Conservation (phyloP, 2,888 invertebrate species). For the Phlogophora meticulosa region DNA sequence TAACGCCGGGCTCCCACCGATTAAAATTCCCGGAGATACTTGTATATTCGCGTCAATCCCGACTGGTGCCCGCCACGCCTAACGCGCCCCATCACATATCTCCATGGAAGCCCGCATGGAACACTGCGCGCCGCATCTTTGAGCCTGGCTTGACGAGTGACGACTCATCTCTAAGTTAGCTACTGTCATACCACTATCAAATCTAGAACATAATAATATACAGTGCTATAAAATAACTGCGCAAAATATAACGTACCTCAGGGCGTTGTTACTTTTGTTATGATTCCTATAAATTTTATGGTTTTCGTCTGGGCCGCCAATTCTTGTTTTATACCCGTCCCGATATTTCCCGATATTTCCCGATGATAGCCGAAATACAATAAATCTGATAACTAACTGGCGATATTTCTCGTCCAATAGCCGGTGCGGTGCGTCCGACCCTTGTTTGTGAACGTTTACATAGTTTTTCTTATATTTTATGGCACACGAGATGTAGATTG, state of each 20-base stretch:
- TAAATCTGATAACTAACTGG: constrained; percentile 76
- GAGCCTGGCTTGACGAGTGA: no score
- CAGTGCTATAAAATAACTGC: constrained; percentile 73
- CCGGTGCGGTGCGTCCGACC: constrained; percentile 40
- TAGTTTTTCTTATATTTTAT: constrained; percentile 60
- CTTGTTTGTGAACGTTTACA: constrained; percentile 56
- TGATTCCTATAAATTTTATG: constrained; percentile 80
- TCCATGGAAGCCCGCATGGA: no score
- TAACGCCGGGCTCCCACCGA: no score
- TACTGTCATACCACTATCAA: constrained; percentile 38
- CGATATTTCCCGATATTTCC: constrained; percentile 65
- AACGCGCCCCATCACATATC: no score
- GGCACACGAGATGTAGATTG: constrained; percentile 55
- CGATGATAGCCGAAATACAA: constrained; percentile 69
- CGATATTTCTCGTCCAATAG: constrained; percentile 64
- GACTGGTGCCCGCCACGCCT: no score
- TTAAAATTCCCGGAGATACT: no score
- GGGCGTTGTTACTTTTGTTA: constrained; percentile 75
- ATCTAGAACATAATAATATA: constrained; percentile 67
- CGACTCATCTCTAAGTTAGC: no score
- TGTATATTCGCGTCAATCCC: no score
- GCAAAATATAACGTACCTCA: constrained; percentile 65
- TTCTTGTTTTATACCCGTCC: constrained; percentile 71
- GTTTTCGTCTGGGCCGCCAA: constrained; percentile 73
- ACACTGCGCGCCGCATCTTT: no score